Conservation (phyloP, 2,888 invertebrate species). For the Pyrrhia umbra region DNA sequence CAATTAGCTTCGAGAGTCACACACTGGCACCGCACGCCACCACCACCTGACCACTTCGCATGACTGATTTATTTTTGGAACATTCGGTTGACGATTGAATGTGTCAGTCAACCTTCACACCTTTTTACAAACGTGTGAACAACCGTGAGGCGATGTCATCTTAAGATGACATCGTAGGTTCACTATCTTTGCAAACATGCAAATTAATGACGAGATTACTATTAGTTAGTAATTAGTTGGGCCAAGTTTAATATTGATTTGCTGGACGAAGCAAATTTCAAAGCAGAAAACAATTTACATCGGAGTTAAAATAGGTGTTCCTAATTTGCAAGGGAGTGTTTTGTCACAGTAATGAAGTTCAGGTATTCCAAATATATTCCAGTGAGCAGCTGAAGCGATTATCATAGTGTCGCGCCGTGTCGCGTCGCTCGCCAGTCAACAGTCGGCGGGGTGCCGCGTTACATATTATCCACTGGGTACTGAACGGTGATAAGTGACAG, state of each 20-base stretch:
- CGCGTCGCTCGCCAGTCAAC: not conserved
- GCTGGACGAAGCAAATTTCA: too few species aligned
- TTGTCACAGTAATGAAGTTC: slow-evolving; percentile 7
- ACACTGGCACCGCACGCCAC: not conserved
- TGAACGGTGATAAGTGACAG: too few species aligned
- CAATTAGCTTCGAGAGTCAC: slow-evolving; percentile 4
- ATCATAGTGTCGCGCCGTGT: slow-evolving; percentile 24
- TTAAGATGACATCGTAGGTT: too few species aligned
- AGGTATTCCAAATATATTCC: slow-evolving; percentile 7
- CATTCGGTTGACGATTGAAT: not conserved
- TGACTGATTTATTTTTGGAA: not conserved
- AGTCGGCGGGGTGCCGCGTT: not conserved
- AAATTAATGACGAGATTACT: too few species aligned
- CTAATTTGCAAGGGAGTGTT: not conserved
- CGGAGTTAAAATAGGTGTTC: not conserved
- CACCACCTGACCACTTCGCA: not conserved
- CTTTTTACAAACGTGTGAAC: not conserved
- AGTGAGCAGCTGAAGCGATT: slow-evolving; percentile 33
- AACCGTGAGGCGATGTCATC: not conserved
- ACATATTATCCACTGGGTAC: too few species aligned
- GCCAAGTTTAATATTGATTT: too few species aligned
- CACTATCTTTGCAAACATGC: not conserved
- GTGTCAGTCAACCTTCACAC: slow-evolving; percentile 16
- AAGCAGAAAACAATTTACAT: not conserved
- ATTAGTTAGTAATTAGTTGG: too few species aligned